Evolutionary conservation across 2,113 vertebrate species (phyloP).

Genomic region (Gnathonemus longibarbis): DNA sequence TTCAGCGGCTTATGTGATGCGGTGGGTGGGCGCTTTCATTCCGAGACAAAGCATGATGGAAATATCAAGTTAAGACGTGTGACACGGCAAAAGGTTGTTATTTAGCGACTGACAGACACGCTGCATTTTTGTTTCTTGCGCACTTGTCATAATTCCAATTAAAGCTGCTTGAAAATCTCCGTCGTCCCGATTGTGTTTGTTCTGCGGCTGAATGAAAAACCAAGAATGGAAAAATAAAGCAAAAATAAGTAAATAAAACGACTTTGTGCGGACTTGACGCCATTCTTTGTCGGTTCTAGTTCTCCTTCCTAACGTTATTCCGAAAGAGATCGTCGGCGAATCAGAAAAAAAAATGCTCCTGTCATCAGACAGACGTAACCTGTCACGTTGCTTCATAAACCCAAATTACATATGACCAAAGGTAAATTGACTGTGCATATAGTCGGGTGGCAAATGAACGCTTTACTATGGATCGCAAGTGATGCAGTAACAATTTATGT

Average conservation of each 20-base stretch:
- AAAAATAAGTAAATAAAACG: neutral
- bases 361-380: neutral
- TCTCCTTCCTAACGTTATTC: neutral
- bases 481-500: neutral
- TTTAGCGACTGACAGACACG: neutral
- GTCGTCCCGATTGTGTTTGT: neutral
- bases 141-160: neutral
- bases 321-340: neutral
- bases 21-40: neutral
- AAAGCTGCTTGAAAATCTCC: neutral
- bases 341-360: neutral
- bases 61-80: conserved; percentile 6
- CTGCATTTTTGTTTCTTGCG: neutral
- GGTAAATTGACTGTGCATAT: neutral
- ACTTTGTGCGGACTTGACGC: neutral
- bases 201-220: neutral
- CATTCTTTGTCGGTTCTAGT: neutral
- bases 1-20: neutral
- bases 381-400: neutral
- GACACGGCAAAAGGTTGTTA: conserved; percentile 9
- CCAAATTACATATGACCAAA: neutral
- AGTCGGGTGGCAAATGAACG: neutral
- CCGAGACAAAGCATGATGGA: neutral
- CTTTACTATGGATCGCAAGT: neutral
- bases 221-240: neutral